These are phyloP conservation scores for Scaptomyza montana DNA, from an alignment of 1,140 invertebrate genomes.

Conservation along the genomic window DNA sequence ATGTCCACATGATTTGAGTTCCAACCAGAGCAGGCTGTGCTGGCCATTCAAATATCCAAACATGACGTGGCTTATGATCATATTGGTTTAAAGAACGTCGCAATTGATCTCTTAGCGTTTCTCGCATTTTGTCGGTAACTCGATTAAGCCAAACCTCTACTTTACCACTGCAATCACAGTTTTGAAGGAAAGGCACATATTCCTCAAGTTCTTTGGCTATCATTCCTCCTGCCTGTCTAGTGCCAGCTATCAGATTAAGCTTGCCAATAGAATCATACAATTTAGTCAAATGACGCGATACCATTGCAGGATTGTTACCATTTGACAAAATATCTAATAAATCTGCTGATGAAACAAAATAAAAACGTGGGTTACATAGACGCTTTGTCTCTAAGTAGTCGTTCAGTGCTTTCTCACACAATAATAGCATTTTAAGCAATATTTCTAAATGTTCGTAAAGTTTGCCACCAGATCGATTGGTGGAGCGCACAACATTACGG, in stretches of 20 bases:
- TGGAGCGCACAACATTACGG: constrained; percentile 93
- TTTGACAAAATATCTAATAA: constrained; percentile 97
- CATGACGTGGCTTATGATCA: constrained; percentile 94
- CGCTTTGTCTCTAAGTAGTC: constrained; percentile 98
- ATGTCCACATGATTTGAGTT: constrained; percentile 98
- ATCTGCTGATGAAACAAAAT: constrained; percentile 97
- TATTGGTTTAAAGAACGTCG: constrained; percentile 92
- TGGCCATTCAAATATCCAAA: constrained; percentile 97
- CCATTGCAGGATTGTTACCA: constrained; percentile 94
- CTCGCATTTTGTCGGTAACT: constrained; percentile 92
- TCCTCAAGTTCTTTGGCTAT: constrained; percentile 93
- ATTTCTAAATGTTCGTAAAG: constrained; percentile 92
- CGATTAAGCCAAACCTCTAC: constrained; percentile 96
- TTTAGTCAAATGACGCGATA: constrained; percentile 94
- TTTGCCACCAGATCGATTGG: constrained; percentile 88
- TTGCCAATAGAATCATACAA: constrained; percentile 96
- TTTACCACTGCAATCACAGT: constrained; percentile 94
- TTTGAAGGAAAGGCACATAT: constrained; percentile 88
- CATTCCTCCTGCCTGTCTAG: constrained; percentile 87
- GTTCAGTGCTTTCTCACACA: constrained; percentile 97
- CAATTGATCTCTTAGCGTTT: constrained; percentile 91
- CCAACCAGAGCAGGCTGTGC: constrained; percentile 93
- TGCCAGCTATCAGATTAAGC: constrained; percentile 89
- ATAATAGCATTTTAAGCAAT: constrained; percentile 89
- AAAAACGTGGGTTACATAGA: constrained; percentile 96